These are phyloP conservation scores for Atractosteus spatula DNA, from an alignment of 2,113 vertebrate species.

Conservation along the genomic window DNA sequence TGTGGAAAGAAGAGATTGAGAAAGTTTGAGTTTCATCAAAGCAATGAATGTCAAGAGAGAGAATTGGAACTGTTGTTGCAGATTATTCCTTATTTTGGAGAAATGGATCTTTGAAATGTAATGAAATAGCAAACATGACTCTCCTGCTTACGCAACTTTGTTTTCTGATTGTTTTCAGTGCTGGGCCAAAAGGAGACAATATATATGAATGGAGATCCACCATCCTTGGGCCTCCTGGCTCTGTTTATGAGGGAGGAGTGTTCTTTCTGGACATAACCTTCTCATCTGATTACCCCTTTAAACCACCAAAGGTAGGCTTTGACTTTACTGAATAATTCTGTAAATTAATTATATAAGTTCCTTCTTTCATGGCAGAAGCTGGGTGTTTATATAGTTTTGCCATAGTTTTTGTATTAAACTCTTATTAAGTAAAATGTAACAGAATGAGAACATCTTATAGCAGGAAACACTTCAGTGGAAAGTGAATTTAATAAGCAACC, in stretches of 20 bases:
- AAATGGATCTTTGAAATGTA: no score
- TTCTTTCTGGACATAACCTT: constrained; percentile 88
- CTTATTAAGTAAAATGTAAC: background rate
- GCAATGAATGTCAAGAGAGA: no score
- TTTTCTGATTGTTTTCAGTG: constrained; percentile 56
- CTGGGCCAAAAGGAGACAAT: constrained; percentile 88
- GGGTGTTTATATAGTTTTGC: background rate
- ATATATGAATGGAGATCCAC: constrained; percentile 91
- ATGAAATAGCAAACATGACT: no score
- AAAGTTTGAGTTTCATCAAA: no score
- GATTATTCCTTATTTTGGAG: no score
- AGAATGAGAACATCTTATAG: background rate
- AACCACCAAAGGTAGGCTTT: constrained; percentile 82
- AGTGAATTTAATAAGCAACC: constrained; percentile 3
- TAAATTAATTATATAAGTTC: background rate
- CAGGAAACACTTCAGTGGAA: background rate
- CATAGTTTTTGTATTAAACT: background rate
- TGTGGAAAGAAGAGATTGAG: no score
- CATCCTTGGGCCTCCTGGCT: constrained; percentile 86
- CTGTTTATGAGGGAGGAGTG: constrained; percentile 82
- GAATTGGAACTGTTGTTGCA: no score
- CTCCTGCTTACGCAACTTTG: background rate
- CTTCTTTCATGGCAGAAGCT: background rate
- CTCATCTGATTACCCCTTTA: constrained; percentile 86
- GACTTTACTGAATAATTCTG: background rate